These are phyloP conservation scores for Apolygus lucorum DNA, from an alignment of 1,140 invertebrate genomes.

Conservation along the genomic window DNA sequence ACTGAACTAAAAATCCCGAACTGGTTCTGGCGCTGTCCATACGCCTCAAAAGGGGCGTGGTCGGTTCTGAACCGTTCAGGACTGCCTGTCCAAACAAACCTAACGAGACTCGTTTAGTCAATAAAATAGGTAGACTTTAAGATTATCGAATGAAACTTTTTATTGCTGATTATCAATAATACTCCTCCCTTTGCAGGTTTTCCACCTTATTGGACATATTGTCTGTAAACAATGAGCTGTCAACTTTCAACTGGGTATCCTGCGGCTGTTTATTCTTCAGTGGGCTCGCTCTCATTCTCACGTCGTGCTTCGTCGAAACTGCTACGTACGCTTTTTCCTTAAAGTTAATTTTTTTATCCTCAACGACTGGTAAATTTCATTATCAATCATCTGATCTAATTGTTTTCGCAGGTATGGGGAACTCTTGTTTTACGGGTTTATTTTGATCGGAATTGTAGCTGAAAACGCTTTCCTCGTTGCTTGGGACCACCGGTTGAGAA, in stretches of 20 bases:
- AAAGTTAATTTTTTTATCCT: no score
- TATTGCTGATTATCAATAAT: no score
- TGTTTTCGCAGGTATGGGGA: constrained; percentile 19
- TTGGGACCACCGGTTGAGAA: constrained; percentile 55
- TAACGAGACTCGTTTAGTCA: no score
- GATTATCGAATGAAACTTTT: neutral
- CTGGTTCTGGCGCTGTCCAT: no score
- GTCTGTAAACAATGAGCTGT: constrained; percentile 27
- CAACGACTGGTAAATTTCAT: no score
- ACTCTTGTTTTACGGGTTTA: constrained; percentile 38
- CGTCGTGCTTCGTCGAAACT: constrained; percentile 39
- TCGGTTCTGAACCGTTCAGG: no score
- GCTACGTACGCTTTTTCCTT: constrained; percentile 37
- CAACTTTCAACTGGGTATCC: constrained; percentile 18
- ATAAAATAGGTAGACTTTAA: no score
- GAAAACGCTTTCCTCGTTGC: constrained; percentile 52
- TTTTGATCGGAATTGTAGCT: constrained; percentile 42
- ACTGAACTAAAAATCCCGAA: no score
- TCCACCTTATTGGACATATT: constrained; percentile 8
- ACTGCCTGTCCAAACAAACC: no score
- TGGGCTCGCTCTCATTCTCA: constrained; percentile 34
- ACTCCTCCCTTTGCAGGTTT: no score
- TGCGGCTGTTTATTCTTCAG: constrained; percentile 36
- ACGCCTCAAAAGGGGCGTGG: no score
- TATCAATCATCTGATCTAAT: no score